Evolutionary conservation across 2,797 vertebrate species (phyloP).

Genomic region (Xenentodon cancila): DNA sequence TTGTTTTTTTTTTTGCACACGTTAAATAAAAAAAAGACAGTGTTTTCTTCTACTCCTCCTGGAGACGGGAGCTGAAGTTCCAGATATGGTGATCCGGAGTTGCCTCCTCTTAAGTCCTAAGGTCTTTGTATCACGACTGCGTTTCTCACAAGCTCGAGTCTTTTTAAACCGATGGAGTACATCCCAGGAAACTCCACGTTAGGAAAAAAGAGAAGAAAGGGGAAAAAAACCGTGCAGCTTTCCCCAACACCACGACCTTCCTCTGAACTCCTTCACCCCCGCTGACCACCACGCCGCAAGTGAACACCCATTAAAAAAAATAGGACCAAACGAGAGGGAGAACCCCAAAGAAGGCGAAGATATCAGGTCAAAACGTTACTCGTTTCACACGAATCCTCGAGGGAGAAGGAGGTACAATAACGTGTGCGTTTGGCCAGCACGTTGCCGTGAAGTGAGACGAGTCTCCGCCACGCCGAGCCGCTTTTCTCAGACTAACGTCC

Average conservation of each 20-base stretch:
- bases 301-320: conserved; percentile 48
- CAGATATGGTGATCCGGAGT: not conserved
- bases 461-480: conserved; percentile 67
- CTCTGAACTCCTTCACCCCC: conserved; percentile 78
- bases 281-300: conserved; percentile 70
- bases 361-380: conserved; percentile 12
- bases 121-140: conserved; percentile 46
- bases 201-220: conserved; percentile 43
- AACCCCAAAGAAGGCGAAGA: not conserved
- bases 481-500: conserved; percentile 67
- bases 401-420: conserved; percentile 6
- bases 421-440: conserved; percentile 32
- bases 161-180: conserved; percentile 54
- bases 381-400: not conserved
- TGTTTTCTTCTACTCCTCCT: conserved; percentile 22
- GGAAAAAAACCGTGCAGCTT: conserved; percentile 3
- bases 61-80: conserved; percentile 37
- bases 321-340: conserved; percentile 15
- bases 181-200: conserved; percentile 74
- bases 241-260: conserved; percentile 68
- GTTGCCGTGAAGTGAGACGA: conserved; percentile 64
- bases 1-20: conserved; percentile 27
- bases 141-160: conserved; percentile 50
- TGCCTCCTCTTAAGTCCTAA: conserved; percentile 56
- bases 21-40: conserved; percentile 2